Evolutionary conservation across 2,888 invertebrate species (phyloP).

Genomic region (Lasioglossum calceatum): DNA sequence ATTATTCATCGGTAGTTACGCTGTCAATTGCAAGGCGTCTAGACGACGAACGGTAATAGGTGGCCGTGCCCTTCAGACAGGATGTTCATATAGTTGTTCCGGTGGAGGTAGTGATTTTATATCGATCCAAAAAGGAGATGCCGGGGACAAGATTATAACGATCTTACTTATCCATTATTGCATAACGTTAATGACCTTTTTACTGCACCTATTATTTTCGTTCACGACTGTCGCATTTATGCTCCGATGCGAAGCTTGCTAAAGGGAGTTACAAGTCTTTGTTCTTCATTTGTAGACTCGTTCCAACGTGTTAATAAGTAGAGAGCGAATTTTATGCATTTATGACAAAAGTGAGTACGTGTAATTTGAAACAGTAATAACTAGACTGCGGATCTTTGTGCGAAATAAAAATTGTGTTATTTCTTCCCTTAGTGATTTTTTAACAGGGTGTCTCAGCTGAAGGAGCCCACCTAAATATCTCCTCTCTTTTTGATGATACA

Average conservation of each 20-base stretch:
- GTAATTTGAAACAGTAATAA: no score
- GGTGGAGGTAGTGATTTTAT: background rate
- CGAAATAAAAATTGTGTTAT: no score
- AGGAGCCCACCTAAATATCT: no score
- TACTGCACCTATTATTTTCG: background rate
- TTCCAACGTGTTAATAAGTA: no score
- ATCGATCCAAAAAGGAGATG: background rate
- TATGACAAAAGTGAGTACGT: no score
- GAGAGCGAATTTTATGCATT: no score
- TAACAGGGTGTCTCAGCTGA: no score
- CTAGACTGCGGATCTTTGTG: no score
- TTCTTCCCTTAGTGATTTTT: no score
- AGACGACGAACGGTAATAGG: slow-evolving; percentile 70
- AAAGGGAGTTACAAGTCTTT: no score
- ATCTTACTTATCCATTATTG: background rate
- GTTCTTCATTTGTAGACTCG: no score
- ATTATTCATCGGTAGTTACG: slow-evolving; percentile 75
- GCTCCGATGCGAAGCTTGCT: background rate
- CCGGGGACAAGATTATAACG: background rate
- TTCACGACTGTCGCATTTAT: background rate
- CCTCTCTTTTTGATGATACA: no score
- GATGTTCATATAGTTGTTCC: slow-evolving; percentile 53
- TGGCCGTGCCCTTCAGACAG: slow-evolving; percentile 49
- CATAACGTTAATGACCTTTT: background rate
- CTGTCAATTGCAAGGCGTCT: slow-evolving; percentile 67